Evolutionary conservation across 35 echinoderm and acorn worm genomes (phyloP), one percentile per base, ranked within the genome.

Genomic region (Acanthaster planci): DNA sequence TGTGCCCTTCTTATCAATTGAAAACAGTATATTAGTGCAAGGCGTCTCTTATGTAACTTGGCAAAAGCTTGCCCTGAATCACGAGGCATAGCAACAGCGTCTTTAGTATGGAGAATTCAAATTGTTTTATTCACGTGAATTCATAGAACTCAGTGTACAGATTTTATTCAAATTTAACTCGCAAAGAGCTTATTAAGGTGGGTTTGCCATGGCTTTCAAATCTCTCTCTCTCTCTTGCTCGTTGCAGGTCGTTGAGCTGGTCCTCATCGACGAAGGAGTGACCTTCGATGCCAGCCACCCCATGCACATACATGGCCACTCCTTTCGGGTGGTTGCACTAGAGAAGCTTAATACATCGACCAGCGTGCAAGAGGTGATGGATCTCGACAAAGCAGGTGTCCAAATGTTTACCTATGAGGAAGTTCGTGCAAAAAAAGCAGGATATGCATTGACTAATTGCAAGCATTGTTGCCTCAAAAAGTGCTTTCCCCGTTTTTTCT

Each of bases 241-340:
- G 51, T 75, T 29, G 14, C 76, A 99, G 96, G 86, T 90, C 29
- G 86, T 99, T 8, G 96, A 99, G 57, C 35, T 99, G 0, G 86
- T 99, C 19, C n/a, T 99, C 5, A 79, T 94, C 1, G 92, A 99
- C 50, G 96, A 99, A 76, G 96, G 96, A 8, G 36, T 99, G 2
- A 38, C 88, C 9, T 99, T 93, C 55, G 83, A 89, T 42, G 80
- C 88, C 1, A 99, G 91, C 72, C 96, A 99, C 55, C 96, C 96
- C 14, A 88, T 99, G 76, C 96, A 99, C 79, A 17, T 99, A 19
- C 96, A 99, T 60, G 96, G 96, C 0, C 84, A 94, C 68, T 89
- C 85, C 15, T 93, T 99, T 17, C 81, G 88, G 6, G 89, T 99
- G 10, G 87, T 99, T 42, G 96, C 88, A 4, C 81, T 82, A 36